A percentile compares a stretch with the other conserved stretches of the same genome.
phyloP scores from a whole-genome alignment of 2,888 invertebrate genomes.

The Volucella zonaria region DNA sequence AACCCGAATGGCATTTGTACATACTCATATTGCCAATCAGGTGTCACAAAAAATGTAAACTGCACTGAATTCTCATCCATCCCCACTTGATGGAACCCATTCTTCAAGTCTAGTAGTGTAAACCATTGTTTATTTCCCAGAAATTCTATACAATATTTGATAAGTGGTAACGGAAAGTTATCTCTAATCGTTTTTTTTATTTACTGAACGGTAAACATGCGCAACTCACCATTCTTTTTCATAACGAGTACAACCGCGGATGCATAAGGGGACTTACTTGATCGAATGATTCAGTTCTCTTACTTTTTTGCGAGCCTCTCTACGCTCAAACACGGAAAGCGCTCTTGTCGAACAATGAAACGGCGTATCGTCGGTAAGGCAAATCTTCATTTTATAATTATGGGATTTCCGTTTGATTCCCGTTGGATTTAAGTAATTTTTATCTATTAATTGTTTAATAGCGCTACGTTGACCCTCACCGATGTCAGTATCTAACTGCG shows the following conservation, averaged over 20 bases:
- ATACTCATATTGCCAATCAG: too few relatives aligned
- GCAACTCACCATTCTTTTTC: conserved; percentile 42
- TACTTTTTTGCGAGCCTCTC: conserved; percentile 5
- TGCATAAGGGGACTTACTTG: conserved; percentile 63
- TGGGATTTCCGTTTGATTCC: conserved; percentile 7
- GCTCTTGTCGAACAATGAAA: too few relatives aligned
- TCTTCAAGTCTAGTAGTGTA: conserved; percentile 68
- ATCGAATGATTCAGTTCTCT: conserved; percentile 60
- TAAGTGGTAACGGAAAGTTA: conserved; percentile 54
- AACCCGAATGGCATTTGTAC: too few relatives aligned
- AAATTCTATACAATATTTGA: conserved; percentile 61
- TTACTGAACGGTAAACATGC: conserved; percentile 35
- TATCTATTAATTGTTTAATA: neutral
- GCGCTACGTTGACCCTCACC: neutral
- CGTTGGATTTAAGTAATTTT: neutral
- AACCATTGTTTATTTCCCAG: conserved; percentile 69
- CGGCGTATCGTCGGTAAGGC: too few relatives aligned
- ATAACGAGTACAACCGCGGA: conserved; percentile 55
- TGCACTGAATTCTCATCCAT: conserved; percentile 65
- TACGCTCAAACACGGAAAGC: too few relatives aligned
- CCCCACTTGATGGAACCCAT: conserved; percentile 74
- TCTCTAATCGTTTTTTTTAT: too few relatives aligned
- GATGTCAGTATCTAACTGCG: neutral
- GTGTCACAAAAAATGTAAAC: too few relatives aligned
- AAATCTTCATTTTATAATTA: conserved; percentile 20